Conservation (phyloP, 2,113 vertebrate genomes). For the Centropus unirufus region DNA sequence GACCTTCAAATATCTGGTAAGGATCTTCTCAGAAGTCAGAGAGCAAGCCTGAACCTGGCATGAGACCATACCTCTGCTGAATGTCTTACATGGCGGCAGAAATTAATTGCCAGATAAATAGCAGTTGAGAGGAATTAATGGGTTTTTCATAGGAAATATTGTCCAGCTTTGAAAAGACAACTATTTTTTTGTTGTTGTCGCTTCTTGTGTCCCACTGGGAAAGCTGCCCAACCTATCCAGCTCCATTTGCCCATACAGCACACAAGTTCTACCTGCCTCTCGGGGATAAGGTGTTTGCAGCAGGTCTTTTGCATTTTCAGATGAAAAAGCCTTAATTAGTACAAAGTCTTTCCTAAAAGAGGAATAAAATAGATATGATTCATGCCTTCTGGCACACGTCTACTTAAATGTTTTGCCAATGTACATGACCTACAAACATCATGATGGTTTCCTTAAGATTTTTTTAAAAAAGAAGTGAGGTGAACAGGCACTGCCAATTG, state of each 20-base stretch:
- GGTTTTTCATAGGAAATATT: not conserved
- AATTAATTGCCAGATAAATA: not conserved
- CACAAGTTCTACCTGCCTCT: not conserved
- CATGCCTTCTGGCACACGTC: not conserved
- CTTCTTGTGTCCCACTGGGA: not conserved
- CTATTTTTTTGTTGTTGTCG: not conserved
- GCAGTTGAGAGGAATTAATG: not conserved
- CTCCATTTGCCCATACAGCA: not conserved
- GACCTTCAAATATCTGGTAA: not conserved
- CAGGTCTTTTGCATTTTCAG: not conserved
- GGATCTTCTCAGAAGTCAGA: not conserved
- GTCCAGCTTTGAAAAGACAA: not conserved
- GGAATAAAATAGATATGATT: not conserved
- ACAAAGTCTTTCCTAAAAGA: not conserved
- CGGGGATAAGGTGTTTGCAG: not conserved
- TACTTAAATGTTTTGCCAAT: not conserved
- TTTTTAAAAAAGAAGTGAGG: not conserved
- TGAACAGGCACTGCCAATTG: not conserved
- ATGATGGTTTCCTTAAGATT: not conserved
- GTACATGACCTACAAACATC: not conserved
- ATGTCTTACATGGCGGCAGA: not conserved
- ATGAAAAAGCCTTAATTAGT: not conserved
- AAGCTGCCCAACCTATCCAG: not conserved
- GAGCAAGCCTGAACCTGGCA: not conserved
- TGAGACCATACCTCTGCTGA: not conserved